These are phyloP conservation scores for Uropetala carovei DNA, from an alignment of 2,888 invertebrate genomes.

Conservation along the genomic window DNA sequence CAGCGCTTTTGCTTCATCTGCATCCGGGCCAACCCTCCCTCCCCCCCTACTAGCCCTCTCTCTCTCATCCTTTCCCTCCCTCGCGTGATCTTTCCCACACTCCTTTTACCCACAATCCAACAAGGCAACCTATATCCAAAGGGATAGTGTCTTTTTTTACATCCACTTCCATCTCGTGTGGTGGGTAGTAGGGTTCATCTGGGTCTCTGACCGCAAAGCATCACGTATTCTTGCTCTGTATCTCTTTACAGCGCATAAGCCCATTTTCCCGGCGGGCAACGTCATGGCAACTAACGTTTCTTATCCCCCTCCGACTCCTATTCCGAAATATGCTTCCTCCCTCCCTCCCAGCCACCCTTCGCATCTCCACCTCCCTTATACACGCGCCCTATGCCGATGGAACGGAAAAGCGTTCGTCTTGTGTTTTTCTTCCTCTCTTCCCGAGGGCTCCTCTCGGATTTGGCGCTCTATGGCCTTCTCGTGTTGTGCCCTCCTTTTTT, in stretches of 20 bases:
- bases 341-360: too few species aligned
- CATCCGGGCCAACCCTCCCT: neutral
- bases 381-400: neutral
- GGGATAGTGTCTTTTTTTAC: neutral
- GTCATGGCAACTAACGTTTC: neutral
- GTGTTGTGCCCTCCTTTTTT: too few species aligned
- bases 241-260: neutral
- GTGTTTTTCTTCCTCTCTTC: neutral
- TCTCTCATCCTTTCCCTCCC: neutral
- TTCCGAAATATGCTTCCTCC: neutral
- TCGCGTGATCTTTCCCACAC: neutral
- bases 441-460: neutral
- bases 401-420: neutral
- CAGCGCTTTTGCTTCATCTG: conserved; percentile 42
- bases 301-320: neutral
- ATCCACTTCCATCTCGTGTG: too few species aligned
- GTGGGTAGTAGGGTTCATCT: neutral
- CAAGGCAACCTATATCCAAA: neutral
- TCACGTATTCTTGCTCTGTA: neutral
- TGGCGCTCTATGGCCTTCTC: too few species aligned
- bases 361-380: too few species aligned
- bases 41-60: neutral
- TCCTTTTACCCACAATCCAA: neutral
- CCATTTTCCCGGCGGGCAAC: neutral
- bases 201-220: neutral